Conservation (phyloP, 2,113 vertebrate species). For the Steatornis caripensis region DNA sequence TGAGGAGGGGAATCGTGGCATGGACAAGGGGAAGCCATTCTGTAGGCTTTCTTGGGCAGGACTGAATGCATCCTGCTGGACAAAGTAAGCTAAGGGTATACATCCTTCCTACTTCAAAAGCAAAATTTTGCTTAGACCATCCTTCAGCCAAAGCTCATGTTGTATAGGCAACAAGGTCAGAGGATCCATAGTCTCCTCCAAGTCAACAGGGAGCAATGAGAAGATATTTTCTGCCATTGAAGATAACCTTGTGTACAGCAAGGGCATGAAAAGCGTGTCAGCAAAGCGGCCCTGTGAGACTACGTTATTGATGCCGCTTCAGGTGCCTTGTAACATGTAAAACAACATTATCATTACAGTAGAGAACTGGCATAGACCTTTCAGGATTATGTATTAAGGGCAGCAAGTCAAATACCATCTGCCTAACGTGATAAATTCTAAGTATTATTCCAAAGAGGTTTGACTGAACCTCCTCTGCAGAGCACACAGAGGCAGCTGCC, state of each 20-base stretch:
- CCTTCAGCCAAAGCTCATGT: not conserved
- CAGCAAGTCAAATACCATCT: slow-evolving; percentile 30
- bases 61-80: not conserved
- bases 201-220: slow-evolving; percentile 14
- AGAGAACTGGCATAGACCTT: not conserved
- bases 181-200: not conserved
- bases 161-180: not conserved
- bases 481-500: not conserved
- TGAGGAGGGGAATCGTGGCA: not conserved
- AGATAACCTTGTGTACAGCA: not conserved
- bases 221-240: slow-evolving; percentile 18
- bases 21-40: not conserved
- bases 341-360: not conserved
- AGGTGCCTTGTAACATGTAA: slow-evolving; percentile 3
- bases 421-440: not conserved
- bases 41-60: not conserved
- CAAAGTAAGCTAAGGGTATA: not conserved
- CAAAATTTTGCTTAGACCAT: not conserved
- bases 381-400: slow-evolving; percentile 4
- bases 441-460: not conserved
- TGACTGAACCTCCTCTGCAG: not conserved
- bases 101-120: not conserved
- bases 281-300: not conserved
- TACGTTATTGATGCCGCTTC: not conserved
- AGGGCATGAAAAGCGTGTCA: not conserved